Evolutionary conservation across 2,888 invertebrate species (phyloP), one percentile per base, ranked within the genome.

Genomic region (Catocala sponsa): DNA sequence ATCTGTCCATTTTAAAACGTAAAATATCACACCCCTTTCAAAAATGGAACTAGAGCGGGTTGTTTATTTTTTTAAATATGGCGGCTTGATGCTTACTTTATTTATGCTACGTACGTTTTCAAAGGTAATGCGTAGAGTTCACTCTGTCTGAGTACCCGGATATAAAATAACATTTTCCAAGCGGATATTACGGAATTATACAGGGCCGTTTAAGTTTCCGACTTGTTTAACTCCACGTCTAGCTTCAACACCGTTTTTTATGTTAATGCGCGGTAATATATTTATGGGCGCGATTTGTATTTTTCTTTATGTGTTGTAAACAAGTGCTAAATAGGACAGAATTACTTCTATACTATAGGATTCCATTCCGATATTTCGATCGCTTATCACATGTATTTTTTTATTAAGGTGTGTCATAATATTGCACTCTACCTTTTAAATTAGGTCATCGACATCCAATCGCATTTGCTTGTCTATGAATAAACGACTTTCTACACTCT

Each of bases 171-270:
- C 15, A 62, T 55, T 58, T 79, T 73, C 70, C 68, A 75, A 72
- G 55, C 78, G 82, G 79, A 83, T 83, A 85, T 84, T 83, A 80
- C 80, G 25, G 68, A 79, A 83, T 84, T 83, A 80, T 81, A 71
- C 77, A 67, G 69, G 70, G 78, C 65, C 65, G 70, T 70, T 76
- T 78, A 69, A 74, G 71, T 82, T 85, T 84, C 81, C 82, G 76
- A 74, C 73, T 78, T 68, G 78, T 81, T 84, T 73, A 80, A 76
- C 79, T 77, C 68, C 51, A 71, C 73, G 78, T 70, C 57, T 63
- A 63, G 59, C 43, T 61, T 46, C 13, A 57, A 32, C 46, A 59
- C 49, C 62, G 63, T 64, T 74, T 67, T 74, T 70, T 58, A 74
- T 77, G 68, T 55, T 60, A 68, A 76, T 74, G 48, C 46, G 59